Evolutionary conservation across 2,888 invertebrate species (phyloP), one percentile per base, ranked within the genome.

Genomic region (Lasioglossum zephyrum): DNA sequence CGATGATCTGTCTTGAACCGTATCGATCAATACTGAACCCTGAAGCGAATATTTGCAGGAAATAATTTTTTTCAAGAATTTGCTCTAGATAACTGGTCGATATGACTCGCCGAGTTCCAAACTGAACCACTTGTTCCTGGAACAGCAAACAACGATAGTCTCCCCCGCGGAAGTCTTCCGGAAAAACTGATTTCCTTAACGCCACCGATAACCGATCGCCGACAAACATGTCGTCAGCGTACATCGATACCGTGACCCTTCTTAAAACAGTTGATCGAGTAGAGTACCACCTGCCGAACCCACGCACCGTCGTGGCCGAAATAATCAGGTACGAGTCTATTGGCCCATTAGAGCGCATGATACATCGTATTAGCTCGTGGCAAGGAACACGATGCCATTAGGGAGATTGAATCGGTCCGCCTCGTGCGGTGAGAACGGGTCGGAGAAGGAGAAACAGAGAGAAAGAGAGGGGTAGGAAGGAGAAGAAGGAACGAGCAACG

Each of bases 321-420:
- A 91, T 91, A 89, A 92, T 91, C 91, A 91, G 89, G 90, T 89
- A 91, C 84, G 90, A 91, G 90, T 88, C 90, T 90, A 92, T 91
- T 91, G 89, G 90, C 89, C 91, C 87, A 92, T 92, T 92, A 92
- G 91, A 87, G 90, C 91, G 92, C 89, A 92, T 93, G 93, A 93
- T 93, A 92, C 93, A 93, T 93, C 93, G 93, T 92, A 92, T 92
- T 92, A 92, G 91, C 92, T 91, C 89, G 89, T 90, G 91, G 91
- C 88, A 88, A 89, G 81, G 81, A 87, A 86, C 84, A 92, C 90
- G 90, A 87, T 87, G 88, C 93, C 93, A 93, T 94, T 93, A 94
- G 92, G 92, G 87, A 91, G 92, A 94, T 93, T 93, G 92, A 93
- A 94, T 87, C 89, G 91, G 83, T 87, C 79, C 66, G 90, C 89